These are phyloP conservation scores for Neosilurus mollespiculum DNA, from an alignment of 2,797 vertebrate genomes.

Conservation along the genomic window DNA sequence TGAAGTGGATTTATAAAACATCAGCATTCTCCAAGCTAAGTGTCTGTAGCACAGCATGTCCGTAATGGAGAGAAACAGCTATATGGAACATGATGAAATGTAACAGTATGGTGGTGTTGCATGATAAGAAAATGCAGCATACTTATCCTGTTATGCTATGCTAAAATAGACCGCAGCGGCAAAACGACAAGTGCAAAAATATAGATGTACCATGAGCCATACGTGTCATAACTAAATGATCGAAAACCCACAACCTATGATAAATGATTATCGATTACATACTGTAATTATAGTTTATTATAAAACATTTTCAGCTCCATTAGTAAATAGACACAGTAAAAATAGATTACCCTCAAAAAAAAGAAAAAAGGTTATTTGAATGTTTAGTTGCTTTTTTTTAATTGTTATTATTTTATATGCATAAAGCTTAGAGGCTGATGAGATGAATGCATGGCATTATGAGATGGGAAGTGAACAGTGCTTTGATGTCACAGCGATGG, in stretches of 20 bases:
- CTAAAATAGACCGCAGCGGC: not conserved
- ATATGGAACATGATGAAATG: conserved; percentile 29
- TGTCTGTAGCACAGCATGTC: conserved; percentile 28
- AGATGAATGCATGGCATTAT: conserved; percentile 18
- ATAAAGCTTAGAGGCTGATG: not conserved
- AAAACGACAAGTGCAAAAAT: not conserved
- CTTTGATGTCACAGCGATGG: conserved; percentile 6
- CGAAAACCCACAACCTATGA: not conserved
- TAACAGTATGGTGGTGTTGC: not conserved
- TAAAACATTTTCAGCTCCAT: not conserved
- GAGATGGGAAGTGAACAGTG: not conserved
- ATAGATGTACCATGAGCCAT: not conserved
- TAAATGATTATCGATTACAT: not conserved
- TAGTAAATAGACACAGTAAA: not conserved
- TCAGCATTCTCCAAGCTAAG: conserved; percentile 28
- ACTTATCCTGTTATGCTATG: conserved; percentile 11
- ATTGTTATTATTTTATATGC: not conserved
- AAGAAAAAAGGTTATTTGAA: not conserved
- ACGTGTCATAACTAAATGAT: not conserved
- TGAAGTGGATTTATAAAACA: conserved; percentile 47
- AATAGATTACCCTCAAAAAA: not conserved
- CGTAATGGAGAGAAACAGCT: conserved; percentile 18
- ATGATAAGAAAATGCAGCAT: not conserved
- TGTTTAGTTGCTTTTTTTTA: not conserved
- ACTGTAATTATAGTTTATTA: not conserved